phyloP scores from a whole-genome alignment of 2,113 vertebrate species.

The Apaloderma vittatum region DNA sequence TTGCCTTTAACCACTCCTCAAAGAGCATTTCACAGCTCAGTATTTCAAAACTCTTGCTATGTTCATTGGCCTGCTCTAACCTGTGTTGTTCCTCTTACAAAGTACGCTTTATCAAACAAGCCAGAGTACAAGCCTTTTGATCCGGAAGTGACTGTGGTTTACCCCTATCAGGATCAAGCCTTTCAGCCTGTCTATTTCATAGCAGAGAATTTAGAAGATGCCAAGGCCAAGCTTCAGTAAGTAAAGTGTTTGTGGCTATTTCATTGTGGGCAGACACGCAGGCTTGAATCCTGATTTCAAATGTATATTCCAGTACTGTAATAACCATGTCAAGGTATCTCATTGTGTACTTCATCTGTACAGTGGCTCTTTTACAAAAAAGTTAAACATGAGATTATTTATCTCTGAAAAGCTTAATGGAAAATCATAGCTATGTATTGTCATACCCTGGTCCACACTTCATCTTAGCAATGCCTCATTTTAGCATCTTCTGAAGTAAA shows the following conservation, averaged over 20 bases:
- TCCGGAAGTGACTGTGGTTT: constrained; percentile 81
- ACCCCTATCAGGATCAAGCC: constrained; percentile 84
- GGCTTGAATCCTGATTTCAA: not conserved
- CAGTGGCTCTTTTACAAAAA: not conserved
- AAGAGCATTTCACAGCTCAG: not conserved
- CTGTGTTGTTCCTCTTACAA: not conserved
- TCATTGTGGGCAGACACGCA: not conserved
- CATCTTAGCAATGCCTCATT: not conserved
- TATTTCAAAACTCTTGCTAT: not conserved
- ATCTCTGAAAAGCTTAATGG: not conserved
- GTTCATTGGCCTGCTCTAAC: not conserved
- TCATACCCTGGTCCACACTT: not conserved
- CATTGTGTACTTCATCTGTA: not conserved
- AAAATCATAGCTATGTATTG: not conserved
- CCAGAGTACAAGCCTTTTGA: constrained; percentile 83
- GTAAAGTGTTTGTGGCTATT: not conserved
- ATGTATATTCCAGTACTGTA: not conserved
- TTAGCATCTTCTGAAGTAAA: not conserved
- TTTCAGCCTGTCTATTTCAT: constrained; percentile 89
- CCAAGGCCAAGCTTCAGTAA: constrained; percentile 84
- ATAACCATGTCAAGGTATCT: not conserved
- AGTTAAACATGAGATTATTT: not conserved
- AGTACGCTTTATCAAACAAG: constrained; percentile 86
- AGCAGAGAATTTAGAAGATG: constrained; percentile 88
- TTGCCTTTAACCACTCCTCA: not conserved